phyloP scores from a whole-genome alignment of 2,113 vertebrate genomes.

The Pristiophorus japonicus region DNA sequence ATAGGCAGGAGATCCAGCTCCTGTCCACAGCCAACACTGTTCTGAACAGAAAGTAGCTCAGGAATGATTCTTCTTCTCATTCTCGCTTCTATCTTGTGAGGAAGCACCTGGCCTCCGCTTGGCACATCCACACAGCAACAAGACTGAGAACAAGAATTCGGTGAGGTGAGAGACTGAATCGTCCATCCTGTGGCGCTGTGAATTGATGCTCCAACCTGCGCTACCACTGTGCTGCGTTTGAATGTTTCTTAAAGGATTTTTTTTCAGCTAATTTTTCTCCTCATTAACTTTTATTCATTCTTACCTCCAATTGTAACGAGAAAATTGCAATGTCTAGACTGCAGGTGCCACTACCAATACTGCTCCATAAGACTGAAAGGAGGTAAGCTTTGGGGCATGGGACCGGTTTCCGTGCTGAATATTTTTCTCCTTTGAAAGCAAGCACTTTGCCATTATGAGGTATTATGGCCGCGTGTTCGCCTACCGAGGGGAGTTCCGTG shows the following conservation, averaged over 20 bases:
- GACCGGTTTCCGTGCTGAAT: background rate
- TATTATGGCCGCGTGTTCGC: no score
- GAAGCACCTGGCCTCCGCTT: background rate
- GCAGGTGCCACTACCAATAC: background rate
- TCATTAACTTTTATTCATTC: background rate
- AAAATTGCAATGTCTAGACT: background rate
- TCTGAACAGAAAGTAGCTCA: background rate
- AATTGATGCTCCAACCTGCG: background rate
- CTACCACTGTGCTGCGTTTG: background rate
- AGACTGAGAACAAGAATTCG: no score
- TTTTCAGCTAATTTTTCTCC: background rate
- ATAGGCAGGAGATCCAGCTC: background rate
- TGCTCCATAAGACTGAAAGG: background rate
- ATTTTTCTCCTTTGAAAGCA: background rate
- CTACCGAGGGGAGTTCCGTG: no score
- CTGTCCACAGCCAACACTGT: background rate
- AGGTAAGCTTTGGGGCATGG: background rate
- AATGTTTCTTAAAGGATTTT: background rate
- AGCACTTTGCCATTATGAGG: background rate
- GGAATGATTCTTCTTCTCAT: background rate
- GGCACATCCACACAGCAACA: background rate
- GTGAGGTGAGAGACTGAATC: no score
- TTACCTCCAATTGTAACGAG: background rate
- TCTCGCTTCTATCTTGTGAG: background rate
- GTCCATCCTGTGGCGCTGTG: background rate